A percentile compares a stretch with the other conserved stretches of the same genome.
Evolutionary conservation across 2,113 vertebrate species (phyloP).

Genomic region (Merops nubicus): DNA sequence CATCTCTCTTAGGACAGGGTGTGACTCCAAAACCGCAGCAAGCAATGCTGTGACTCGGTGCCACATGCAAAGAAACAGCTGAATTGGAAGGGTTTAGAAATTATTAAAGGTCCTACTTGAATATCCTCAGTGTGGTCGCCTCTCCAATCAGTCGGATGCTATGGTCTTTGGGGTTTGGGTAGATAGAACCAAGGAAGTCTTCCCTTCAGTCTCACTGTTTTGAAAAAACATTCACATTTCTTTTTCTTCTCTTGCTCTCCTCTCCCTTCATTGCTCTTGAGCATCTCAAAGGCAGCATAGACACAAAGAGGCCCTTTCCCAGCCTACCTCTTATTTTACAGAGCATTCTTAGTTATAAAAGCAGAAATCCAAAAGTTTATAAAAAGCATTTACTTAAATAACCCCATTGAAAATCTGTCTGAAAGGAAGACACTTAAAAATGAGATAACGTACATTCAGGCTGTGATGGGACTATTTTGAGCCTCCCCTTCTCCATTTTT

Average conservation of each 20-base stretch:
- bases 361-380: background rate
- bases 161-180: background rate
- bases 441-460: background rate
- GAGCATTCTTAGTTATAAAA: background rate
- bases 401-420: background rate
- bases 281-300: background rate
- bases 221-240: background rate
- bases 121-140: background rate
- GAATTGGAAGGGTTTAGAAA: background rate
- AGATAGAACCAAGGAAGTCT: background rate
- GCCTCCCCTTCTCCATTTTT: background rate
- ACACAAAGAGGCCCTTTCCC: background rate
- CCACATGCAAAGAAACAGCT: background rate
- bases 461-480: slow-evolving; percentile 20
- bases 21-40: background rate
- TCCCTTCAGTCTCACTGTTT: background rate
- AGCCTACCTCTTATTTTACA: background rate
- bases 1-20: background rate
- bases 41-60: fast-evolving
- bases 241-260: background rate
- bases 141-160: background rate
- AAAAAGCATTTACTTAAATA: background rate
- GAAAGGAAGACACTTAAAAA: slow-evolving; percentile 9
- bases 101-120: background rate
- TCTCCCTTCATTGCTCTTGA: background rate